phyloP scores from a whole-genome alignment of 1,140 invertebrate genomes.

The Anoplophora glabripennis region DNA sequence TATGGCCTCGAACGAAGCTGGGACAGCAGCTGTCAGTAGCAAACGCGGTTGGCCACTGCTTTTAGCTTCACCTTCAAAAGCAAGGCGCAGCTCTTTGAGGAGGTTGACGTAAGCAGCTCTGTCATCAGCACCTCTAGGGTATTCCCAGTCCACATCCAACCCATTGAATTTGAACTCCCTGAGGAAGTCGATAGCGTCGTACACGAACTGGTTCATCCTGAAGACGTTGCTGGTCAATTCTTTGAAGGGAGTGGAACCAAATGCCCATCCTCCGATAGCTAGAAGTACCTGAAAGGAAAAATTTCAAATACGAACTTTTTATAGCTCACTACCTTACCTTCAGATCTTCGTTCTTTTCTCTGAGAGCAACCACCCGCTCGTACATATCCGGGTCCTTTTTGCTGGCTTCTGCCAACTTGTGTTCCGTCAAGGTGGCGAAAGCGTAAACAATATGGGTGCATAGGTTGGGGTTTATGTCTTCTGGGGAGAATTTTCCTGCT shows the following conservation, averaged over 20 bases:
- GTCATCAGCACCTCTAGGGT: conserved; percentile 86
- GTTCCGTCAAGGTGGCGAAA: conserved; percentile 84
- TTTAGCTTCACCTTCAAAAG: conserved; percentile 78
- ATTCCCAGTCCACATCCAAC: conserved; percentile 96
- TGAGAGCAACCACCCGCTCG: conserved; percentile 74
- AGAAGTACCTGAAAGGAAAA: conserved; percentile 65
- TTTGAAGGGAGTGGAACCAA: conserved; percentile 89
- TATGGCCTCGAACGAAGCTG: conserved; percentile 88
- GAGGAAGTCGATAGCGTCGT: conserved; percentile 89
- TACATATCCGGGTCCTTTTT: conserved; percentile 84
- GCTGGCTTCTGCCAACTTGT: conserved; percentile 70
- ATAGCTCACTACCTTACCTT: conserved; percentile 58
- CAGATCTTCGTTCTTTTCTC: conserved; percentile 85
- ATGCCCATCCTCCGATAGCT: conserved; percentile 93
- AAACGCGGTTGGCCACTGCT: conserved; percentile 75
- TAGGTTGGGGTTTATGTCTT: conserved; percentile 80
- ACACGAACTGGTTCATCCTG: conserved; percentile 93
- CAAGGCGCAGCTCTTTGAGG: conserved; percentile 77
- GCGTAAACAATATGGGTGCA: conserved; percentile 94
- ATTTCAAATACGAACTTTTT: not conserved
- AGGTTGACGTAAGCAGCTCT: conserved; percentile 76
- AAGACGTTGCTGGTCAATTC: conserved; percentile 86
- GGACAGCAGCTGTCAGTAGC: conserved; percentile 85
- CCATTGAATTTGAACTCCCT: conserved; percentile 91
- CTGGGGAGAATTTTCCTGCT: conserved; percentile 79